A percentile compares a stretch with the other conserved stretches of the same genome.
Conservation (phyloP, 2,797 vertebrate genomes). For the Amblyraja radiata region DNA sequence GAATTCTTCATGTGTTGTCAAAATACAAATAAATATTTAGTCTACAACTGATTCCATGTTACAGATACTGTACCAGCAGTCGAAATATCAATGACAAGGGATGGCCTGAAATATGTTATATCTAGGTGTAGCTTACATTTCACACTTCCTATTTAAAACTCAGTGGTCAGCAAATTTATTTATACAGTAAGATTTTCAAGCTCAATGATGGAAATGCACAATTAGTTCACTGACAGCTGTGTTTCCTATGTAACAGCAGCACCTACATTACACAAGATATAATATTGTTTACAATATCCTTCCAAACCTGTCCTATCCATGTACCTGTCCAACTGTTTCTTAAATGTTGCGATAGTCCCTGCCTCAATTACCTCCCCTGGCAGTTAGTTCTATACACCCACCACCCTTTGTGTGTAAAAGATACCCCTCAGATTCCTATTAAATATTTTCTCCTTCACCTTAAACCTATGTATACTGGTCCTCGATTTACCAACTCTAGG, state of each 20-base stretch:
- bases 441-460: too few species aligned
- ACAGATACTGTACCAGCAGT: neutral
- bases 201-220: neutral
- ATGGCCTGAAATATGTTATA: neutral
- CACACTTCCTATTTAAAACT: neutral
- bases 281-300: neutral
- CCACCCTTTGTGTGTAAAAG: too few species aligned
- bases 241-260: neutral
- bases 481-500: too few species aligned
- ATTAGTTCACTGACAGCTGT: neutral
- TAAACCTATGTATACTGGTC: too few species aligned
- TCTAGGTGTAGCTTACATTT: neutral
- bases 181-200: neutral
- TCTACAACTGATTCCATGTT: neutral
- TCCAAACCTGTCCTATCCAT: too few species aligned
- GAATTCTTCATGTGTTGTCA: neutral
- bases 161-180: neutral
- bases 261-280: neutral
- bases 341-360: too few species aligned
- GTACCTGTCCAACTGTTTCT: too few species aligned
- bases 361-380: too few species aligned
- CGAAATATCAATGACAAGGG: neutral
- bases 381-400: too few species aligned
- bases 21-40: neutral
- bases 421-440: too few species aligned